phyloP scores from a whole-genome alignment of 2,888 invertebrate species.

The Papilio demoleus region DNA sequence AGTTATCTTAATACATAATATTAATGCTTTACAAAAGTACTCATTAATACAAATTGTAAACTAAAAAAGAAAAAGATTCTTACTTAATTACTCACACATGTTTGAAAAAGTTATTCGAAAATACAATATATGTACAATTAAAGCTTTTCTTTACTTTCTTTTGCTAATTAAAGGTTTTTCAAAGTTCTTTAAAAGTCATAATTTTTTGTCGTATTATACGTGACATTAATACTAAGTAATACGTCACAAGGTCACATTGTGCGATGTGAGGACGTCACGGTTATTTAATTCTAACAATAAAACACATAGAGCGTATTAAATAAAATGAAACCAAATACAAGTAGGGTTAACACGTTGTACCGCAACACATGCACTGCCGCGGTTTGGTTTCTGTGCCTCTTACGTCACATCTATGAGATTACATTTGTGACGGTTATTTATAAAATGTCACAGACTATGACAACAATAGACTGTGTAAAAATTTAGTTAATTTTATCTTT shows the following conservation, averaged over 20 bases:
- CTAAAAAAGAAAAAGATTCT: too few species aligned
- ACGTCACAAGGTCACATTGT: not conserved
- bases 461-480: conserved; percentile 5
- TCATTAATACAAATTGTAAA: too few species aligned
- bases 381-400: conserved; percentile 28
- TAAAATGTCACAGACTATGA: conserved; percentile 23
- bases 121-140: too few species aligned
- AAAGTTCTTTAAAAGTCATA: not conserved
- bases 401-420: conserved; percentile 33
- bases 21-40: too few species aligned
- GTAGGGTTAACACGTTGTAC: not conserved
- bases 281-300: conserved; percentile 13
- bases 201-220: not conserved
- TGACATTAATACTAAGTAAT: not conserved
- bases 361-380: conserved; percentile 23
- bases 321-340: not conserved
- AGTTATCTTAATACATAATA: too few species aligned
- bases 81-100: too few species aligned
- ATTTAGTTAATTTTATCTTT: not conserved
- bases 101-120: too few species aligned
- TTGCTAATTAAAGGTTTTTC: too few species aligned
- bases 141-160: too few species aligned
- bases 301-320: conserved; percentile 6
- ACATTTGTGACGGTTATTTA: conserved; percentile 36
- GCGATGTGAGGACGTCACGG: not conserved